phyloP scores from a whole-genome alignment of 2,888 invertebrate genomes.

The Cheilosia impressa region DNA sequence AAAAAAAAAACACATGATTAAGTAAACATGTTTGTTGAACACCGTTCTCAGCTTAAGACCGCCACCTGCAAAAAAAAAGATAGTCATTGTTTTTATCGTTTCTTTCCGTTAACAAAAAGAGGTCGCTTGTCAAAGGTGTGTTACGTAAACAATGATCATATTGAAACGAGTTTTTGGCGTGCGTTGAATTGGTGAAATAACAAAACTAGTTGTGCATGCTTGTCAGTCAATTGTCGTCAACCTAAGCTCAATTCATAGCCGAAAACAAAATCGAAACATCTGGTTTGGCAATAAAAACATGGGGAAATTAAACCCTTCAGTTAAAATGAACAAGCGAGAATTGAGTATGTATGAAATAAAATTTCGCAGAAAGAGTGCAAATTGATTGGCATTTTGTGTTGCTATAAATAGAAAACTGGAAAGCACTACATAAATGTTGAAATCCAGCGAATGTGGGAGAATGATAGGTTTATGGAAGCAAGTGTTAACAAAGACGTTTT shows the following conservation, averaged over 20 bases:
- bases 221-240: not conserved
- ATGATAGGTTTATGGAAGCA: no score
- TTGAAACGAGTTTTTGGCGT: not conserved
- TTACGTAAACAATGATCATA: not conserved
- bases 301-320: no score
- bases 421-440: not conserved
- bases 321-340: no score
- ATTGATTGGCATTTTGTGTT: no score
- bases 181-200: not conserved
- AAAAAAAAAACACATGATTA: slow-evolving; percentile 28
- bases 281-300: no score
- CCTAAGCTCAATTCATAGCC: not conserved
- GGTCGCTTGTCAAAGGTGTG: not conserved
- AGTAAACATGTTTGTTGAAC: slow-evolving; percentile 11
- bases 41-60: slow-evolving; percentile 73
- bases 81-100: slow-evolving; percentile 12
- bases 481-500: no score
- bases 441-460: no score
- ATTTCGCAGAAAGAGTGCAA: no score
- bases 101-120: not conserved
- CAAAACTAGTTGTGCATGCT: not conserved
- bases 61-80: slow-evolving; percentile 78
- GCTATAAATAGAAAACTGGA: slow-evolving; percentile 34
- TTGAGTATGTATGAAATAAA: no score
- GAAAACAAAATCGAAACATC: no score